phyloP scores from a whole-genome alignment of 2,888 invertebrate species.

The Malacosoma neustria region DNA sequence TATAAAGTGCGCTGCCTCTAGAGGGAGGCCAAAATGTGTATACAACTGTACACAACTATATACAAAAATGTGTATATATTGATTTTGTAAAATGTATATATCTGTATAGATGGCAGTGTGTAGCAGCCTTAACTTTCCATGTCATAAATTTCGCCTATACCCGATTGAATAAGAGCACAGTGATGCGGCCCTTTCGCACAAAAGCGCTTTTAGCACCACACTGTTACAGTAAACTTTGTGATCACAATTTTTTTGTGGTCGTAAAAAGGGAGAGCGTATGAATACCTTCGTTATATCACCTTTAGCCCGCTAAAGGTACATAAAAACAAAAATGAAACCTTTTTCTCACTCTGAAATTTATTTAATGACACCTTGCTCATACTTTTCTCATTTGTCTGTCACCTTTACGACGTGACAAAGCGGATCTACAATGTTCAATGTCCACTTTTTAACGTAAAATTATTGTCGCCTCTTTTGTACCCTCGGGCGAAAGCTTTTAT shows the following conservation, averaged over 20 bases:
- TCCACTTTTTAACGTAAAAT: background rate
- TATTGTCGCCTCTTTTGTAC: background rate
- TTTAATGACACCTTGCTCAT: conserved; percentile 19
- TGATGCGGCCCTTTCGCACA: conserved; percentile 36
- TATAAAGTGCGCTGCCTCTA: too few relatives aligned
- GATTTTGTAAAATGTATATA: too few relatives aligned
- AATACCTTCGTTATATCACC: conserved; percentile 34
- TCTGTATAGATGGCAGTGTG: too few relatives aligned
- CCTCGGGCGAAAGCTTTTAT: background rate
- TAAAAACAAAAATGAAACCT: conserved; percentile 19
- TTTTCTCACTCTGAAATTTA: conserved; percentile 22
- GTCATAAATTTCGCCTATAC: conserved; percentile 47
- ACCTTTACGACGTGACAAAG: background rate
- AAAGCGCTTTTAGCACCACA: conserved; percentile 44
- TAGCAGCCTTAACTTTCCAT: conserved; percentile 25
- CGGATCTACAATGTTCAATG: background rate
- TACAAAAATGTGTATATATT: too few relatives aligned
- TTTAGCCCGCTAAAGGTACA: conserved; percentile 16
- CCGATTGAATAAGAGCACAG: conserved; percentile 39
- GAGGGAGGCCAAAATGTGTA: too few relatives aligned
- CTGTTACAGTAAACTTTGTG: conserved; percentile 37
- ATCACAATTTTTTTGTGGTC: conserved; percentile 36
- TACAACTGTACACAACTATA: too few relatives aligned
- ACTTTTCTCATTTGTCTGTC: conserved; percentile 1
- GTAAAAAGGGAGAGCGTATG: conserved; percentile 36